Conservation (phyloP, 2,797 vertebrate species). For the Psittacula derbiana region DNA sequence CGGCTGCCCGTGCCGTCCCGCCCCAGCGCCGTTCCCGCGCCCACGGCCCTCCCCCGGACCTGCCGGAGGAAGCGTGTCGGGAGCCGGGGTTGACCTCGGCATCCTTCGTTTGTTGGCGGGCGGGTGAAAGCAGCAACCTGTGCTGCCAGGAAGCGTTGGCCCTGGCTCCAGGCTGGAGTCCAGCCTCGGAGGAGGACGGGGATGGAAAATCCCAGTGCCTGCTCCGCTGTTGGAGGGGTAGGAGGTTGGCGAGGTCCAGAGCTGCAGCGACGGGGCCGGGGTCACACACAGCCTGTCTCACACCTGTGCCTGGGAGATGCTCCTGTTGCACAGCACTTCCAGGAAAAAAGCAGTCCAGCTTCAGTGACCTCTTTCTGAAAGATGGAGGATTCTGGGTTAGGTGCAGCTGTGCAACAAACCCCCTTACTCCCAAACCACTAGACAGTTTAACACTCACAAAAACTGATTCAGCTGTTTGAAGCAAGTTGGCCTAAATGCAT, state of each 20-base stretch:
- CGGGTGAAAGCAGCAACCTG: background rate
- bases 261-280: fast-evolving
- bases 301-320: too few species aligned
- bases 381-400: background rate
- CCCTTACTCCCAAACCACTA: fast-evolving
- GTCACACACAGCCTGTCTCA: fast-evolving
- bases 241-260: background rate
- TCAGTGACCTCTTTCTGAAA: background rate
- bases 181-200: background rate
- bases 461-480: background rate
- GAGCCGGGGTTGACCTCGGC: slow-evolving; percentile 18
- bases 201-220: background rate
- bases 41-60: slow-evolving; percentile 39
- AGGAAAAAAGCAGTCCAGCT: fast-evolving
- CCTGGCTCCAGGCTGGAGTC: background rate
- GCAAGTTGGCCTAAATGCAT: background rate
- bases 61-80: slow-evolving; percentile 64
- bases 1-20: background rate
- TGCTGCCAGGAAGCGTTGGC: background rate
- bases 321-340: fast-evolving
- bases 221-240: background rate
- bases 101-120: slow-evolving; percentile 55
- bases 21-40: background rate
- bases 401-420: background rate
- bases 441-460: fast-evolving